phyloP scores from a whole-genome alignment of 2,888 invertebrate genomes.

The Philonicus albiceps region DNA sequence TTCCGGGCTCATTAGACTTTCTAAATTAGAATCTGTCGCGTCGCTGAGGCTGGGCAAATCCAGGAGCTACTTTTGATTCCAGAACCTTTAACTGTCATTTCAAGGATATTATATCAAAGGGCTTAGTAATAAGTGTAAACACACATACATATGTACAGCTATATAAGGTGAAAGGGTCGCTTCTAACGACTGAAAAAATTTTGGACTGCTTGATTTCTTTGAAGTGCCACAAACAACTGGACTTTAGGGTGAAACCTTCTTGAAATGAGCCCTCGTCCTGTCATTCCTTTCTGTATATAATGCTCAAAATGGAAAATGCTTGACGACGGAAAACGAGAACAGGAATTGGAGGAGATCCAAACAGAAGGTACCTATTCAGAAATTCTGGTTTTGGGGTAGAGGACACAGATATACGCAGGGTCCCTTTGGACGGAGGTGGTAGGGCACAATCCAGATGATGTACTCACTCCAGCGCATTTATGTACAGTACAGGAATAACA shows the following conservation, averaged over 20 bases:
- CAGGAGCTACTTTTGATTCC: constrained; percentile 44
- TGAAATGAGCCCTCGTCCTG: background rate
- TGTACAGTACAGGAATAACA: background rate
- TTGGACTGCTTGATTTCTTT: constrained; percentile 21
- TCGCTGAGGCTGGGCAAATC: background rate
- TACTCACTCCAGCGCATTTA: background rate
- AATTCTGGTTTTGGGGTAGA: background rate
- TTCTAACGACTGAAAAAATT: constrained; percentile 5
- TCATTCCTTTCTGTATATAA: constrained; percentile 11
- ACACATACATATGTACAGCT: background rate
- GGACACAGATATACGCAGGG: background rate
- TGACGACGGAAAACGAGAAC: background rate
- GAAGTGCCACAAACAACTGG: constrained; percentile 14
- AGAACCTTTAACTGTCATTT: constrained; percentile 45
- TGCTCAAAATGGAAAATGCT: constrained; percentile 11
- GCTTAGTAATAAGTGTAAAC: background rate
- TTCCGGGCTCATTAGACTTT: background rate
- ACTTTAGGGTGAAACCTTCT: background rate
- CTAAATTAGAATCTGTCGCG: constrained; percentile 12
- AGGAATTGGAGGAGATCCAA: background rate
- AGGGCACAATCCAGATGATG: background rate
- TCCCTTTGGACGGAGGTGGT: background rate
- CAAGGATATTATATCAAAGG: constrained; percentile 13
- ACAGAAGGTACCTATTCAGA: background rate
- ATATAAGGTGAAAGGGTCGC: background rate